Evolutionary conservation across 2,797 vertebrate genomes (phyloP).

Genomic region (Morus bassanus): DNA sequence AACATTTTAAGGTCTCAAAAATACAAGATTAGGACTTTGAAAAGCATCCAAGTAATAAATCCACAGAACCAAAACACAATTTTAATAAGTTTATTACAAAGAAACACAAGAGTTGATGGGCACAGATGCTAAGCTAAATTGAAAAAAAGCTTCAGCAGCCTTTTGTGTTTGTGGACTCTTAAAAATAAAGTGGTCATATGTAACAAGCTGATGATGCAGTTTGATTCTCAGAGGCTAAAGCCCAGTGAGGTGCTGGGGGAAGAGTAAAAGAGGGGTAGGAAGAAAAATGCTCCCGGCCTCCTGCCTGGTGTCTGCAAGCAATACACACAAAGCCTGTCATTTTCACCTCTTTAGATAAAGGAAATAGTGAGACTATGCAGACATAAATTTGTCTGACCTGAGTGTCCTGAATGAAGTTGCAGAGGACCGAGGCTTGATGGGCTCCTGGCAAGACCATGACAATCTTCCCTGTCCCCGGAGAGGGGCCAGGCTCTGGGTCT

Average conservation of each 20-base stretch:
- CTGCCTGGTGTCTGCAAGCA: background rate
- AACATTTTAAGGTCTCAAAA: constrained; percentile 8
- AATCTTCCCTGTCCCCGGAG: background rate
- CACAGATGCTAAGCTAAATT: background rate
- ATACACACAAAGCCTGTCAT: rapidly evolving
- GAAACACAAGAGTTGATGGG: background rate
- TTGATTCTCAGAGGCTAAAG: background rate
- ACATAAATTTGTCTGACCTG: background rate
- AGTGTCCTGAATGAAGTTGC: background rate
- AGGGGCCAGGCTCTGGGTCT: background rate
- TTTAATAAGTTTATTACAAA: constrained; percentile 15
- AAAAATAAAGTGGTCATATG: background rate
- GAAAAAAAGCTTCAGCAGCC: background rate
- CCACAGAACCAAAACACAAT: background rate
- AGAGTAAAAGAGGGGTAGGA: background rate
- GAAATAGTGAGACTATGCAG: background rate
- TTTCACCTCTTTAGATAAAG: background rate
- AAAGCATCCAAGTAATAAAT: constrained; percentile 51
- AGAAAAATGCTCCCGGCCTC: background rate
- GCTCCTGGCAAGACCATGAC: background rate
- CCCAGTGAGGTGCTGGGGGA: background rate
- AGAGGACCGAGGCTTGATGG: background rate
- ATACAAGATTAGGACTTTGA: constrained; percentile 28
- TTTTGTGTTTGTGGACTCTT: background rate
- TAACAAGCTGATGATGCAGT: background rate